phyloP scores from a whole-genome alignment of 2,888 invertebrate genomes.

The Eilema depressum region DNA sequence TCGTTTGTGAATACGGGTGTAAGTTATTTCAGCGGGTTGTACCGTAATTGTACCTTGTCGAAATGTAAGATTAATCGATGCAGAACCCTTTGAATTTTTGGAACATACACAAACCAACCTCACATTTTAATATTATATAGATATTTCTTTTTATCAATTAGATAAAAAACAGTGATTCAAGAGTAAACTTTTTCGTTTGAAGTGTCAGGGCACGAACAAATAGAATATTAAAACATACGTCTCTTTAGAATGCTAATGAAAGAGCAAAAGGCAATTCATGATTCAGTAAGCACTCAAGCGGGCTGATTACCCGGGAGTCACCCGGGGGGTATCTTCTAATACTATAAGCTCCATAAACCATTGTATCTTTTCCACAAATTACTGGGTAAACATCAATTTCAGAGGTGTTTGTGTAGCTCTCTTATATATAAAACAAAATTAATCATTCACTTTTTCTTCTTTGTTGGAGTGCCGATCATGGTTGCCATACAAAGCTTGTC shows the following conservation, averaged over 20 bases:
- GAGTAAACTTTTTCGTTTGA: not conserved
- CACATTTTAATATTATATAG: not conserved
- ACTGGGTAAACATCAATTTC: not conserved
- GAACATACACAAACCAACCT: too few species aligned
- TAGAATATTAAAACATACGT: not conserved
- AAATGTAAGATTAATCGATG: too few species aligned
- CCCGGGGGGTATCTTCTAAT: slow-evolving; percentile 34
- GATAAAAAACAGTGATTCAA: not conserved
- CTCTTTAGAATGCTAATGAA: slow-evolving; percentile 32
- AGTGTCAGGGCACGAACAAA: not conserved
- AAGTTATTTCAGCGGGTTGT: too few species aligned
- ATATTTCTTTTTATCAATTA: not conserved
- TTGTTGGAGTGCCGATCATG: too few species aligned
- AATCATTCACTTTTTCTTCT: not conserved
- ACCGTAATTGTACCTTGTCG: too few species aligned
- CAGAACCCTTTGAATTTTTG: too few species aligned
- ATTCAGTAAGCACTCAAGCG: slow-evolving; percentile 44
- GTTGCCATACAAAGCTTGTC: too few species aligned
- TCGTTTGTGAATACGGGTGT: too few species aligned
- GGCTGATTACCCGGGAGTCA: slow-evolving; percentile 42
- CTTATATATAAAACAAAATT: not conserved
- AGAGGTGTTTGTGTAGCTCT: not conserved
- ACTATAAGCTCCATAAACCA: slow-evolving; percentile 27
- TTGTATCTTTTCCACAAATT: slow-evolving; percentile 19
- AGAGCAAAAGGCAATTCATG: slow-evolving; percentile 41